Percentiles rank a stretch among this genome's conserved stretches.
Evolutionary conservation across 2,113 vertebrate genomes (phyloP).

Genomic region (Lichenostomus cassidix): DNA sequence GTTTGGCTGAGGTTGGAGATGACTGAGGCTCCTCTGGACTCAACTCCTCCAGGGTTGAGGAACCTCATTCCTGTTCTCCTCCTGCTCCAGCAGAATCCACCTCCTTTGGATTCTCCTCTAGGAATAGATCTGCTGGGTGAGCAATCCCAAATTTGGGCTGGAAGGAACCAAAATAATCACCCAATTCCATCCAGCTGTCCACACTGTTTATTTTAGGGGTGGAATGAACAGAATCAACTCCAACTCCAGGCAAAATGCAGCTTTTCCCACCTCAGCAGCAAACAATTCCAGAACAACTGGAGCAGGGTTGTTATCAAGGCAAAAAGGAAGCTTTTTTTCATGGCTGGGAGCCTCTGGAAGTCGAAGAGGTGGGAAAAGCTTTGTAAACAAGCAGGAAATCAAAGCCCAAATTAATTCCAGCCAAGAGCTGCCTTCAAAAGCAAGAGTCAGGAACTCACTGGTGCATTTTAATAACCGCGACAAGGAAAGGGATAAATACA

Average conservation of each 20-base stretch:
- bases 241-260: neutral
- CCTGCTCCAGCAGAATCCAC: neutral
- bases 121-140: fast-evolving
- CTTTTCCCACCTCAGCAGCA: neutral
- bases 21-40: fast-evolving
- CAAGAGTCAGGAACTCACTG: slow-evolving; percentile 1
- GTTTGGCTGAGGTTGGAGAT: neutral
- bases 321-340: too few relatives aligned
- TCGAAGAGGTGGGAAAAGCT: neutral
- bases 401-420: neutral
- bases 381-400: neutral
- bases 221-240: neutral
- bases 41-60: fast-evolving
- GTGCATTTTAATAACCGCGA: slow-evolving; percentile 64
- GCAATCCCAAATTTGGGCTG: neutral
- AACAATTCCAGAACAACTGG: neutral
- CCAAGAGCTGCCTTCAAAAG: slow-evolving; percentile 4
- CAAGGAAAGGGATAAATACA: slow-evolving; percentile 70
- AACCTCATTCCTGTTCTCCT: neutral
- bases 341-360: neutral
- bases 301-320: neutral
- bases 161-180: neutral
- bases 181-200: neutral
- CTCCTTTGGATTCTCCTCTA: neutral
- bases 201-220: neutral